Percentiles rank a stretch among this genome's conserved stretches.
Evolutionary conservation across 2,797 vertebrate genomes (phyloP).

Genomic region (Hydrolagus colliei): DNA sequence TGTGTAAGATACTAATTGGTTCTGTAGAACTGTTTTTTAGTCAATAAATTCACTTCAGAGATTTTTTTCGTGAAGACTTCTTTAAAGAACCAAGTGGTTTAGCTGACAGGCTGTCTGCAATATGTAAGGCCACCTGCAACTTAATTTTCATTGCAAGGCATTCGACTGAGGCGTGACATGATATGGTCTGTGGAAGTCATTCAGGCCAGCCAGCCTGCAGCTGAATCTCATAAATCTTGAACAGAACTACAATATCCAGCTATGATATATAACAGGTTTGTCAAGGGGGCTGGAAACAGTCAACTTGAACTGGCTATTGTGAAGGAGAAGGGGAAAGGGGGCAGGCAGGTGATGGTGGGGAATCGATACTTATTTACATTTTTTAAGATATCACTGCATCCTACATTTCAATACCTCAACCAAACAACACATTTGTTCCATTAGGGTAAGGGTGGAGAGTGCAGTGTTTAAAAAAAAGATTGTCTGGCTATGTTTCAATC

Average conservation of each 20-base stretch:
- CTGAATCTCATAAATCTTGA: too few relatives aligned
- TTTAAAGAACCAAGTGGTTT: conserved; percentile 48
- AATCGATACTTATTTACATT: conserved; percentile 59
- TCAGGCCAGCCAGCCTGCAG: too few relatives aligned
- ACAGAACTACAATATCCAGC: too few relatives aligned
- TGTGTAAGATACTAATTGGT: conserved; percentile 67
- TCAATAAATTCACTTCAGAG: conserved; percentile 65
- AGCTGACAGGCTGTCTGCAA: conserved; percentile 50
- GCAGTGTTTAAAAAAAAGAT: conserved; percentile 39
- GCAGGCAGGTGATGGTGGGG: conserved; percentile 31
- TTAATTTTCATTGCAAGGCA: conserved; percentile 39
- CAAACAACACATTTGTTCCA: conserved; percentile 50
- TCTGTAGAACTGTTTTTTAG: conserved; percentile 65
- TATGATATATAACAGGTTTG: too few relatives aligned
- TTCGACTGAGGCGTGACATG: too few relatives aligned
- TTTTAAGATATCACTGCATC: conserved; percentile 52
- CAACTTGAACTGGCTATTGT: too few relatives aligned
- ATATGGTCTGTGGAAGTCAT: too few relatives aligned
- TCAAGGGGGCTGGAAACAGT: too few relatives aligned
- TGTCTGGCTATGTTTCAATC: conserved; percentile 36
- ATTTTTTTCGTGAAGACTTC: conserved; percentile 44
- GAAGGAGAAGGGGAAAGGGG: too few relatives aligned
- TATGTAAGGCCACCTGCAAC: conserved; percentile 43
- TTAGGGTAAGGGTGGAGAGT: conserved; percentile 43
- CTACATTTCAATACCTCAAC: conserved; percentile 49